These are phyloP conservation scores for Leptopterna dolabrata DNA, from an alignment of 2,888 invertebrate genomes.

Conservation along the genomic window DNA sequence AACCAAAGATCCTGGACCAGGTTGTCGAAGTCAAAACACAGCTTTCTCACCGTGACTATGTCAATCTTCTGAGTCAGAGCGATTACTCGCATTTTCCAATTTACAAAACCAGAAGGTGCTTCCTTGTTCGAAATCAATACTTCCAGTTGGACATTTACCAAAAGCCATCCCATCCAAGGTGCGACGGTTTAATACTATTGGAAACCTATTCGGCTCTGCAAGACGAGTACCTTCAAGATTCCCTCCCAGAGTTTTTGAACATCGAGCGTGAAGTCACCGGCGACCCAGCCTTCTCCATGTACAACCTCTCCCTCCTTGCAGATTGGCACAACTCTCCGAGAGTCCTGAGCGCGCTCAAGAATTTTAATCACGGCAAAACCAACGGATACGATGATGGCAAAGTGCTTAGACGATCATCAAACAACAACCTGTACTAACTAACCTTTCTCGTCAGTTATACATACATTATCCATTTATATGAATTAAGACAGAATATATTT, in stretches of 20 bases:
- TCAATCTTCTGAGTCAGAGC: slow-evolving; percentile 88
- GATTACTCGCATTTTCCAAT: slow-evolving; percentile 95
- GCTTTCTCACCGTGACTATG: slow-evolving; percentile 90
- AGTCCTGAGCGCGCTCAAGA: slow-evolving; percentile 33
- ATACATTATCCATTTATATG: no score
- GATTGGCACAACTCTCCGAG: slow-evolving; percentile 73
- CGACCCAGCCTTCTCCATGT: slow-evolving; percentile 95
- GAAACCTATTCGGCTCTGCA: slow-evolving; percentile 93
- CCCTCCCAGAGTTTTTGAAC: slow-evolving; percentile 83
- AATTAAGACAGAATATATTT: no score
- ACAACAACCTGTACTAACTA: not conserved
- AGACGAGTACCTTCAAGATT: slow-evolving; percentile 73
- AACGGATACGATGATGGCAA: slow-evolving; percentile 71
- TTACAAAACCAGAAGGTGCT: slow-evolving; percentile 93
- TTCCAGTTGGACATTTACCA: slow-evolving; percentile 96
- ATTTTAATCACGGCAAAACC: slow-evolving; percentile 75
- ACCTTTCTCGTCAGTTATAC: no score
- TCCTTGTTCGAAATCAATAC: slow-evolving; percentile 96
- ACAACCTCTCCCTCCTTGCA: slow-evolving; percentile 87
- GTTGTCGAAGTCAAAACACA: slow-evolving; percentile 96
- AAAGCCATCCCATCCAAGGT: slow-evolving; percentile 91
- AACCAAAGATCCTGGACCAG: slow-evolving; percentile 88
- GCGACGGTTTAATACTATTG: slow-evolving; percentile 87
- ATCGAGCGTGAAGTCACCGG: slow-evolving; percentile 93
- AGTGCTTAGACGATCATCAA: not conserved